A percentile compares a stretch with the other conserved stretches of the same genome.
Evolutionary conservation across 37 sponge, comb jelly and placozoan species (phyloP).

Genomic region (Haliclona indistincta): DNA sequence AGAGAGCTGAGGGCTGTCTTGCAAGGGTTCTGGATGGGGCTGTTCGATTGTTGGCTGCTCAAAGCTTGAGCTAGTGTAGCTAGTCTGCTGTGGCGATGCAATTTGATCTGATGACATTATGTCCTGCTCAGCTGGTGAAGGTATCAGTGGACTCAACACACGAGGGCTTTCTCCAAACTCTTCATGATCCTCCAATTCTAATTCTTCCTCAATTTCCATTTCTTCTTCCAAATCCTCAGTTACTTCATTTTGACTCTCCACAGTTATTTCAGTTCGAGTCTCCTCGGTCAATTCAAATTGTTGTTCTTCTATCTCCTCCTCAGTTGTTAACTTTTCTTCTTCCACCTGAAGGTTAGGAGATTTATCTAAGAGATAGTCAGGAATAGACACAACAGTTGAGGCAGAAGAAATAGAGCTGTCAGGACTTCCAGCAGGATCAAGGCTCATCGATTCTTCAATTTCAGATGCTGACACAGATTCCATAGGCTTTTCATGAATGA

Average conservation of each 20-base stretch:
- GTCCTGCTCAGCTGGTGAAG: not conserved
- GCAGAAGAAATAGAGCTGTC: not conserved
- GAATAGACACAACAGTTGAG: not conserved
- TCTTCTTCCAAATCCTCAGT: not conserved
- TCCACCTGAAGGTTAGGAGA: not conserved
- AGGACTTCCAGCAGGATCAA: not conserved
- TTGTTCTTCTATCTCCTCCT: not conserved
- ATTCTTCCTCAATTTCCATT: conserved; percentile 1
- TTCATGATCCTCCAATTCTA: not conserved
- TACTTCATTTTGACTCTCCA: not conserved
- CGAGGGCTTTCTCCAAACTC: not conserved
- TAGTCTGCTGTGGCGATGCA: not conserved
- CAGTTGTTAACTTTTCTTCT: not conserved
- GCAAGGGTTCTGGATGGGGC: not conserved
- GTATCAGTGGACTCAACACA: not conserved
- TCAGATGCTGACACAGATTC: not conserved
- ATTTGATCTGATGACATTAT: not conserved
- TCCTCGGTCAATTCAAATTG: not conserved
- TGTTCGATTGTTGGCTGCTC: too few relatives aligned
- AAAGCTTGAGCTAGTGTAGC: too few relatives aligned
- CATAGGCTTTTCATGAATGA: too few relatives aligned
- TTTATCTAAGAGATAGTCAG: not conserved
- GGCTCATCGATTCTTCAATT: not conserved
- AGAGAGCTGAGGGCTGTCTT: not conserved
- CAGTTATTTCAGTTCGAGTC: not conserved